Base-by-base conservation (phyloP, 2,113 vertebrate genomes). In the Australoheros scitulus region DNA sequence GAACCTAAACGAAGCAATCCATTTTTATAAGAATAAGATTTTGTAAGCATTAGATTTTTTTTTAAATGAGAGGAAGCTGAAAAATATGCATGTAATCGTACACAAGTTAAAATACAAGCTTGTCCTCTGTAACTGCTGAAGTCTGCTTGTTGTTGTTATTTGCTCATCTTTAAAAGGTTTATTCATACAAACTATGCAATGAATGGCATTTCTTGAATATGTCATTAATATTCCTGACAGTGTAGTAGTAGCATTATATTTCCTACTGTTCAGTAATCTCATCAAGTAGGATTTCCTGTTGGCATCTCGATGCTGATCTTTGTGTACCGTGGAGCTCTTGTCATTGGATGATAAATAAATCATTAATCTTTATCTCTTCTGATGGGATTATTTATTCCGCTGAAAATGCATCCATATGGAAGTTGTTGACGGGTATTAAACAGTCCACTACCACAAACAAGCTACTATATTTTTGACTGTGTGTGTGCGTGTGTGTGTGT, bases 291-390 rank as follows among this genome's bases (percentile, higher is more conserved):
- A 78, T 82, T 79, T 72, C 11, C 65, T n/a, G 57, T 84, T 87
- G 89, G 81, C 79, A 76, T 76, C 56, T 43, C 10, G 65, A 84
- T 81, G 61, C 63, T 83, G 76, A 85, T 91, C 81, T 68, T 77
- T 79, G 85, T 85, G 82, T 59, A 50, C 81, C 55, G 11, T 82
- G n/a, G 70, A 74, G 74, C 82, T 84, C 74, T 81, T 90, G 89
- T 91, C 91, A 88, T 43, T 61, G 76, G 24, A 82, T 85, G 87
- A 92, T 90, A 90, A 91, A 92, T 89, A 83, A 83, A 80, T 91
- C 88, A 92, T 92, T 93, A 90, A 92, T 92, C 93, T 93, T 81
- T 84, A 92, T 94, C 77, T 87, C 29, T 56, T 89, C 60, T 81
- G 58, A 86, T 79, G 76, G 80, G 59, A 88, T 84, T 80, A 92